These are phyloP conservation scores for Athene cunicularia DNA, from an alignment of 2,113 vertebrate genomes.

Conservation along the genomic window DNA sequence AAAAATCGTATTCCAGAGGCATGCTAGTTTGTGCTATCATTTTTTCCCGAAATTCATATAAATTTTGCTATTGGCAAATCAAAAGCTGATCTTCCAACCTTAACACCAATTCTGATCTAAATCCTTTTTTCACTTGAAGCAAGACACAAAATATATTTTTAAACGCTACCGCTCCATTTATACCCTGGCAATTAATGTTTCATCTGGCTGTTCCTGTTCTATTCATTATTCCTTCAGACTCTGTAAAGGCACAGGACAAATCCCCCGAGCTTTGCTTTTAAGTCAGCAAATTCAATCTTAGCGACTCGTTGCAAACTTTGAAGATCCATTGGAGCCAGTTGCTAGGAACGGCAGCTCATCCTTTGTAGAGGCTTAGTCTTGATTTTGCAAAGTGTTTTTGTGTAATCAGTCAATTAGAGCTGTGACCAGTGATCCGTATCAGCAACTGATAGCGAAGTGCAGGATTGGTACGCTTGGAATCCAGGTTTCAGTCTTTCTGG, in stretches of 20 bases:
- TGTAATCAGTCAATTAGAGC: slow-evolving; percentile 41
- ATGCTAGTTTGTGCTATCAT: background rate
- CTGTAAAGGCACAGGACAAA: background rate
- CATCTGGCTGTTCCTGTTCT: background rate
- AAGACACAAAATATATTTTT: background rate
- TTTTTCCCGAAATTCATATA: background rate
- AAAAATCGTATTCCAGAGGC: background rate
- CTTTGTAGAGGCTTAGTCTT: background rate
- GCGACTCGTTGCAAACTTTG: background rate
- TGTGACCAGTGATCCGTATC: slow-evolving; percentile 48
- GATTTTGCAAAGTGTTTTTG: slow-evolving; percentile 50
- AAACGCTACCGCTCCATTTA: background rate
- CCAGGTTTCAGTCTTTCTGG: background rate
- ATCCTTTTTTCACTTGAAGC: slow-evolving; percentile 17
- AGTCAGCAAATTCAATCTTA: background rate
- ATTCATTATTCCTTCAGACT: background rate
- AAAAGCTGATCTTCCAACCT: background rate
- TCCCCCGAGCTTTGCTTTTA: background rate
- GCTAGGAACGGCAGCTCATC: background rate
- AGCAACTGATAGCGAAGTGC: background rate
- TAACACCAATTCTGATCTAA: slow-evolving; percentile 33
- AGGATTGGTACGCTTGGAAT: background rate
- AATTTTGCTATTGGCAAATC: slow-evolving; percentile 30
- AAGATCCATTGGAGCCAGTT: background rate
- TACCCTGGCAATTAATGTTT: background rate